Evolutionary conservation across 2,797 vertebrate species (phyloP), one percentile per base, ranked within the genome.

Genomic region (Alfaro cultratus): DNA sequence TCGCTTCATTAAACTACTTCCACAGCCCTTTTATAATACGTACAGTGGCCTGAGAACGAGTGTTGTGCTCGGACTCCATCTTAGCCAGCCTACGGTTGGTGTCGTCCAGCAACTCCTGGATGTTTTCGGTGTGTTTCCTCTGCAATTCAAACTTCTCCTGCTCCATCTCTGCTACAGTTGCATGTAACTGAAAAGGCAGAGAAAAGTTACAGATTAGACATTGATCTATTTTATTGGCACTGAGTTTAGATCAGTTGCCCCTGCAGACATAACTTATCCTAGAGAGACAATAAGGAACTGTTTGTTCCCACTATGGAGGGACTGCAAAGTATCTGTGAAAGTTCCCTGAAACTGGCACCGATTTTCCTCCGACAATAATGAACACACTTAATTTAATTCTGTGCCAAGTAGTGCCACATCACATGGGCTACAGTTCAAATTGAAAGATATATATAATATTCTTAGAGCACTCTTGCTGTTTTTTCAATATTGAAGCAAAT

Each of bases 131-230:
- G 93, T 98, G 97, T 81, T 94, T 97, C 94, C 96, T 98, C 87
- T 95, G 97, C 86, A 99, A 85, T 11, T 95, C 95, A 86, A 98
- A 96, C 92, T 98, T 99, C 85, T 99, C 97, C 92, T 97, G 97
- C 88, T 99, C 98, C 96, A 98, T 96, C 86, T 97, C 96, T 0
- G 97, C 93, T 73, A 97, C 90, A 0, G 96, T 91, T 10, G 83
- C 94, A 73, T 98, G 97, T 68, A 99, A 92, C 98, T 99, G 87
- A 5, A 78, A 4, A 34, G 51, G 15, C 26, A 73, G 4, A 75
- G 6, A 26, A 64, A 6, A 41, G 67, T 39, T 31, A 18, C 16
- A 60, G 18, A 67, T 85, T 74, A 90, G 88, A 60, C 10, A 77
- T 53, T 76, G 6, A 70, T 73, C n/a, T 34, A 53, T 29, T 29